These are phyloP conservation scores for Elmis aenea DNA, from an alignment of 2,888 invertebrate genomes.

Conservation along the genomic window DNA sequence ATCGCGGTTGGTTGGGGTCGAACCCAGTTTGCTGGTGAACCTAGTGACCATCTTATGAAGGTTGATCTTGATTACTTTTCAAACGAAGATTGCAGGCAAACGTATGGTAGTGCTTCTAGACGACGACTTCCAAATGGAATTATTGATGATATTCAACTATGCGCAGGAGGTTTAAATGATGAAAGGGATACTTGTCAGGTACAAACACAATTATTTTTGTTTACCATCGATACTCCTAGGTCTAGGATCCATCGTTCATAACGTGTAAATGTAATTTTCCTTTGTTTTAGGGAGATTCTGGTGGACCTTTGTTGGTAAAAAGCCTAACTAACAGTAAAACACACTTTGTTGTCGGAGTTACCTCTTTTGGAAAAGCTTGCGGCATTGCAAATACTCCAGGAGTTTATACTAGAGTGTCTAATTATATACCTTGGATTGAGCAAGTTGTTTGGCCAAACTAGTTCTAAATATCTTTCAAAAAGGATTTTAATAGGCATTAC, in stretches of 20 bases:
- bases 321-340: slow-evolving; percentile 14
- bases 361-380: slow-evolving; percentile 43
- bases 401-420: slow-evolving; percentile 46
- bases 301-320: slow-evolving; percentile 51
- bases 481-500: too few relatives aligned
- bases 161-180: slow-evolving; percentile 42
- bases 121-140: slow-evolving; percentile 41
- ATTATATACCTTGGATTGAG: slow-evolving; percentile 48
- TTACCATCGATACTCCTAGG: background rate
- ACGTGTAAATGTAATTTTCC: slow-evolving; percentile 3
- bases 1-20: slow-evolving; percentile 50
- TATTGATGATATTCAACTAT: slow-evolving; percentile 42
- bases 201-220: slow-evolving; percentile 11
- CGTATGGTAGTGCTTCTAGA: slow-evolving; percentile 28
- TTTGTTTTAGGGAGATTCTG: slow-evolving; percentile 57
- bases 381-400: slow-evolving; percentile 41
- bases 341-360: slow-evolving; percentile 45
- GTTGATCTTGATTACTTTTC: slow-evolving; percentile 43
- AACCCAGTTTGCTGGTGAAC: slow-evolving; percentile 28
- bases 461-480: too few relatives aligned
- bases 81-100: slow-evolving; percentile 33
- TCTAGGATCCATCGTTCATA: background rate
- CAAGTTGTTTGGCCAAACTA: slow-evolving; percentile 40
- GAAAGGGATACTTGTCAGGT: slow-evolving; percentile 52
- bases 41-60: slow-evolving; percentile 42